Conservation (phyloP, 2,888 invertebrate genomes). For the Aleiodes testaceus region DNA sequence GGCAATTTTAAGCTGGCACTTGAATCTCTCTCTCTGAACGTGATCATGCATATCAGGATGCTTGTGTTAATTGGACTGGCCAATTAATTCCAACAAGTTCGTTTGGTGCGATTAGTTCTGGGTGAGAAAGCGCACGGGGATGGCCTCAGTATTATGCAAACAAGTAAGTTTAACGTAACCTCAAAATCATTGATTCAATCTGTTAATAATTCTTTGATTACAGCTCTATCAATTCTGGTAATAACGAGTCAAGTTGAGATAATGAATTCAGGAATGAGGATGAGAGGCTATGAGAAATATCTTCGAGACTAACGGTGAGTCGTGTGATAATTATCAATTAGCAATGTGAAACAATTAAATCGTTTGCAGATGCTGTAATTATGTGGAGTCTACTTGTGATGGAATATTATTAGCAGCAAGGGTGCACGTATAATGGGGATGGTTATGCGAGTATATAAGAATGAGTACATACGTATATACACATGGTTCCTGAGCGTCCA, state of each 20-base stretch:
- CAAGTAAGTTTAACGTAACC: constrained; percentile 17
- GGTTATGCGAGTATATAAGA: constrained; percentile 6
- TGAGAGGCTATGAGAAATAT: too few relatives aligned
- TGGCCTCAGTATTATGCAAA: constrained; percentile 46
- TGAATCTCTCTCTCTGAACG: constrained; percentile 17
- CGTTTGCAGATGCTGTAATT: too few relatives aligned
- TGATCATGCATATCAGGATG: constrained; percentile 54
- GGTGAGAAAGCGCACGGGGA: constrained; percentile 41
- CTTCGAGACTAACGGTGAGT: too few relatives aligned
- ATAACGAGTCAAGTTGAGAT: too few relatives aligned
- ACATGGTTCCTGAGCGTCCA: constrained; percentile 33
- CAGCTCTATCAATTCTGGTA: not conserved
- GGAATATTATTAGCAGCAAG: constrained; percentile 34
- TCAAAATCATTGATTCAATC: not conserved
- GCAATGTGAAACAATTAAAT: too few relatives aligned
- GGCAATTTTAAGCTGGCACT: too few relatives aligned
- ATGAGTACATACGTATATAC: not conserved
- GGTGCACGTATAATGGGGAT: constrained; percentile 4
- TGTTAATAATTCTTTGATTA: not conserved
- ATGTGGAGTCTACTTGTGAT: not conserved
- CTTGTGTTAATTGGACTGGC: constrained; percentile 67
- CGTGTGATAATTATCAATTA: too few relatives aligned
- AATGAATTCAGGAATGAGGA: too few relatives aligned
- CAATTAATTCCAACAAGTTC: constrained; percentile 73
- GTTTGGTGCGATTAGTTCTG: constrained; percentile 67